Conservation (phyloP, 2,113 vertebrate genomes). For the Pteruthius melanotis region DNA sequence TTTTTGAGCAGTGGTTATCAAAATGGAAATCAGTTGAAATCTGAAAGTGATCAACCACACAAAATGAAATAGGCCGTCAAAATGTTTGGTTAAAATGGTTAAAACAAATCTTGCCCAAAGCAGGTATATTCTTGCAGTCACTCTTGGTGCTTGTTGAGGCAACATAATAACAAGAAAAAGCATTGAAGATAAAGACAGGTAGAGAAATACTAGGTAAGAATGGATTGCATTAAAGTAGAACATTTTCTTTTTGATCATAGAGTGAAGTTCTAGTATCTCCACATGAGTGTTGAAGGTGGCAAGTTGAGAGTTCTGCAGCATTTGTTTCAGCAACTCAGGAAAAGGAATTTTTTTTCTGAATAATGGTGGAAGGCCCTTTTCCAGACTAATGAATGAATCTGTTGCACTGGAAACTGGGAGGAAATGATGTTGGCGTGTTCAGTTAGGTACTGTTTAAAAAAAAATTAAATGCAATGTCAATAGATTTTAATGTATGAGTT, state of each 20-base stretch:
- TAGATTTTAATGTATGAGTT: background rate
- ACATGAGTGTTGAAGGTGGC: fast-evolving
- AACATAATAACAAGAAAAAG: background rate
- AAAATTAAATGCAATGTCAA: background rate
- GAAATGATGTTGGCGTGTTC: background rate
- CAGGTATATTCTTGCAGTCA: background rate
- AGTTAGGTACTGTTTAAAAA: background rate
- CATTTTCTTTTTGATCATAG: fast-evolving
- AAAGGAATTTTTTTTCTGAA: background rate
- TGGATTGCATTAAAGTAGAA: background rate
- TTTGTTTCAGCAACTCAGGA: background rate
- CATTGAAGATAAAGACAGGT: background rate
- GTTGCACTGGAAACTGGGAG: background rate
- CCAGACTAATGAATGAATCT: background rate
- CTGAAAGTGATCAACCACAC: background rate
- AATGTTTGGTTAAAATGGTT: background rate
- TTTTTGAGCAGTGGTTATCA: background rate
- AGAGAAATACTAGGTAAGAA: background rate
- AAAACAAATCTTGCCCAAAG: background rate
- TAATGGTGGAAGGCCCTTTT: background rate
- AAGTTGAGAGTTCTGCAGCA: background rate
- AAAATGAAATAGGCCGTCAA: background rate
- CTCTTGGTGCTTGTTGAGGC: background rate
- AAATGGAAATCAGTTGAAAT: background rate
- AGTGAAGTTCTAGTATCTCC: background rate